Evolutionary conservation across 53 echinoderm and acorn worm genomes (phyloP), one percentile per base, ranked within the genome.

Genomic region (Henricia sp.): DNA sequence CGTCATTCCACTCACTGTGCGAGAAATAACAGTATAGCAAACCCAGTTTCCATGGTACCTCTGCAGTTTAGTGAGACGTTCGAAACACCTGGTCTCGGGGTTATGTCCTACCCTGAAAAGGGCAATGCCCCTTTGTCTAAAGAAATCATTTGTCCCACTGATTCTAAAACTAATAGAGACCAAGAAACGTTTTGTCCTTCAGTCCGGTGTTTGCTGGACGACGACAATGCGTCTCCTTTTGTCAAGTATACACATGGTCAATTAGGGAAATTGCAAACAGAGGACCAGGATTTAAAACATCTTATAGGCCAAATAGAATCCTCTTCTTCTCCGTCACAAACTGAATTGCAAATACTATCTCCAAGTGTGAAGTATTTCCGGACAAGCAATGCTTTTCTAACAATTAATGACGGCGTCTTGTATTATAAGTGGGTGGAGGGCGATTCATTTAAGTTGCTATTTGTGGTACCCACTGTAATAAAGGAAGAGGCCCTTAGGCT

Each of bases 141-240:
- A 26, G 24, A 58, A 58, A 12, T 16, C 3, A 24, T 24, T 58
- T 58, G 59, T 9, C 59, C 59, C 10, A n/a, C n/a, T n/a, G n/a
- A n/a, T n/a, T n/a, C n/a, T n/a, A n/a, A n/a, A n/a, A n/a, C n/a
- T n/a, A 58, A 1, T 65, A 65, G 54, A 54, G 12, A 54, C 13
- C 17, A 21, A 17, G 54, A 20, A 65, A 65, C 1, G 66, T 65
- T 11, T 6, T 33, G 12, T 6, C 33, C 3, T 65, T 65, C 66
- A 0, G 66, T 33, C 66, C 66, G 66, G 36, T 37, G 66, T 65
- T 65, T 65, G 66, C 36, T 65, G 66, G 66, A 65, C 20, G 66
- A 34, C 10, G 66, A 20, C 36, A 65, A 54, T 9, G 4, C 10
- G 16, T 65, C 66, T 37, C 36, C 36, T 30, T 65, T 65, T 20